Evolutionary conservation across 2,888 invertebrate species (phyloP).

Genomic region (Congeria kusceri): DNA sequence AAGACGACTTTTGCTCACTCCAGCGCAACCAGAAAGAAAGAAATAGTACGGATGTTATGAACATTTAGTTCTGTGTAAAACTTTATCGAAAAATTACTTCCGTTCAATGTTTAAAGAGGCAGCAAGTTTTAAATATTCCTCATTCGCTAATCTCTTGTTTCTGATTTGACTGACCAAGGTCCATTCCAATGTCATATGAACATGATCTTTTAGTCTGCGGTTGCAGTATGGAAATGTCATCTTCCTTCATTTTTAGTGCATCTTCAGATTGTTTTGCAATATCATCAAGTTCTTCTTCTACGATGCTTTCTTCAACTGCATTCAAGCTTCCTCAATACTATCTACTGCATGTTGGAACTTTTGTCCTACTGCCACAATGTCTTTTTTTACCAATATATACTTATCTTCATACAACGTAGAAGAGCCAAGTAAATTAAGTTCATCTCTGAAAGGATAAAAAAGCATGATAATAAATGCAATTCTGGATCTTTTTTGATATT

Average conservation of each 20-base stretch:
- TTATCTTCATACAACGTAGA: conserved; percentile 18
- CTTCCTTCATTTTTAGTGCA: conserved; percentile 13
- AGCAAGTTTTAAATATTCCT: conserved; percentile 12
- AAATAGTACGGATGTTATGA: not conserved
- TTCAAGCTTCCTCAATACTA: conserved; percentile 21
- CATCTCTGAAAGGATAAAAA: conserved; percentile 43
- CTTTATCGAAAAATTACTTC: conserved; percentile 19
- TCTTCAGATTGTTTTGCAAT: conserved; percentile 29
- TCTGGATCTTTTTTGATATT: conserved; percentile 37
- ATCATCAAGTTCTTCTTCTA: conserved; percentile 21
- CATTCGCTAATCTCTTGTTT: conserved; percentile 17
- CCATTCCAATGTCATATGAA: conserved; percentile 20
- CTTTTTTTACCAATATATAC: not conserved
- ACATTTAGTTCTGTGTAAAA: conserved; percentile 23
- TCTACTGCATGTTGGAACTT: conserved; percentile 1
- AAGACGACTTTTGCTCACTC: conserved; percentile 33
- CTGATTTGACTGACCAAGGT: conserved; percentile 3
- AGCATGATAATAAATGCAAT: conserved; percentile 29
- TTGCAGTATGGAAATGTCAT: conserved; percentile 10
- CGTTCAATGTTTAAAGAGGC: conserved; percentile 38
- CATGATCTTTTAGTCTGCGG: conserved; percentile 14
- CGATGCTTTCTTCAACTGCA: conserved; percentile 1
- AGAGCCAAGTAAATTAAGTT: conserved; percentile 8
- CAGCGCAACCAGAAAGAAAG: conserved; percentile 27
- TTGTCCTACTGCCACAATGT: not conserved